phyloP scores from a whole-genome alignment of 2,113 vertebrate species.

The Sapayoa aenigma region DNA sequence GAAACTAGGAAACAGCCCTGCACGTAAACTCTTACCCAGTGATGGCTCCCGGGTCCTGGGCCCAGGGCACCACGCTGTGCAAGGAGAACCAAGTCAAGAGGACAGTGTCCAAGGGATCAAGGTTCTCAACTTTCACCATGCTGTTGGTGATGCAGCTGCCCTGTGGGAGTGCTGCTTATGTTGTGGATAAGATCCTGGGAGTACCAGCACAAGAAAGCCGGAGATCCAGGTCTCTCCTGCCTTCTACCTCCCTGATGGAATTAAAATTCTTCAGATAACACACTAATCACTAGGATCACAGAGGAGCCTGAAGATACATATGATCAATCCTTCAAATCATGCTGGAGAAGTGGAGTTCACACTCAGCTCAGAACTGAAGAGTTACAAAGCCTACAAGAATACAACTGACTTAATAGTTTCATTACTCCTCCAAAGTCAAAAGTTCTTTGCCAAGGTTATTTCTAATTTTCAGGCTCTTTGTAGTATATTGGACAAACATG shows the following conservation, averaged over 20 bases:
- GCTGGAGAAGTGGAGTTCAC: not conserved
- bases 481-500: not conserved
- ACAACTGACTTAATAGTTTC: not conserved
- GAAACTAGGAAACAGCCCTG: not conserved
- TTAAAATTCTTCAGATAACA: not conserved
- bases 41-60: rapidly evolving
- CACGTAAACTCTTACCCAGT: rapidly evolving
- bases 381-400: not conserved
- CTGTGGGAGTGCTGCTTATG: not conserved
- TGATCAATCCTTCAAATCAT: not conserved
- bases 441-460: not conserved
- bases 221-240: not conserved
- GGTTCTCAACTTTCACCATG: not conserved
- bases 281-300: not conserved
- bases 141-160: not conserved
- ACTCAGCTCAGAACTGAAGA: not conserved
- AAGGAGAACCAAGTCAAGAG: not conserved
- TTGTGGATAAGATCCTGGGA: not conserved
- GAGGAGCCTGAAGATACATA: not conserved
- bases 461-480: not conserved
- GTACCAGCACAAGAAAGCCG: not conserved
- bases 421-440: not conserved
- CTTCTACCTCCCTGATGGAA: not conserved
- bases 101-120: not conserved
- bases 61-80: rapidly evolving